Conservation (phyloP, 2,888 invertebrate species). For the Pammene aurita region DNA sequence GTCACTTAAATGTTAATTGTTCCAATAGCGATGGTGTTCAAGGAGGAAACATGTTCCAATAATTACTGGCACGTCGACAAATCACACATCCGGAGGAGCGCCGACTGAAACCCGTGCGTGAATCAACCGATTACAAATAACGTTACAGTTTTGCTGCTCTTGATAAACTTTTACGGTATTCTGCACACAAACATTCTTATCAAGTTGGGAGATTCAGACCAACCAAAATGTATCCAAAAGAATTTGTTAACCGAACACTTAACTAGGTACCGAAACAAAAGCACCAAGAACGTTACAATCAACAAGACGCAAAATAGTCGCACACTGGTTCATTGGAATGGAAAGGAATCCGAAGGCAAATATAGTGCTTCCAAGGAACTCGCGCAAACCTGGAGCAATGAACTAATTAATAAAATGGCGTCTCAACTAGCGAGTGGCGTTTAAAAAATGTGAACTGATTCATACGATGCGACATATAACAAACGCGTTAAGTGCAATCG, state of each 20-base stretch:
- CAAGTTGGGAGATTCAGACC: conserved; percentile 23
- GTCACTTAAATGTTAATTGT: conserved; percentile 15
- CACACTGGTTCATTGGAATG: conserved; percentile 52
- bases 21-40: conserved; percentile 50
- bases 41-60: conserved; percentile 76
- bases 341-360: conserved; percentile 49
- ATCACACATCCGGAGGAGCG: conserved; percentile 81
- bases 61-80: conserved; percentile 79
- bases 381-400: conserved; percentile 43
- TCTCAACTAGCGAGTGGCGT: conserved; percentile 59
- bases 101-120: conserved; percentile 64
- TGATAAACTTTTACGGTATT: conserved; percentile 65
- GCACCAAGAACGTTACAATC: conserved; percentile 49
- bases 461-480: conserved; percentile 68
- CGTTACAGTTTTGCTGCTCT: conserved; percentile 55
- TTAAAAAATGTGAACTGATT: conserved; percentile 73
- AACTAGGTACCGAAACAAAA: conserved; percentile 40
- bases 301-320: conserved; percentile 57
- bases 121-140: conserved; percentile 70
- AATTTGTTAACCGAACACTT: background rate
- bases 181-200: conserved; percentile 53
- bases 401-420: conserved; percentile 31
- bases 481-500: conserved; percentile 68
- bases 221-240: too few species aligned
- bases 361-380: conserved; percentile 44